Percentiles rank a stretch among this genome's conserved stretches.
Evolutionary conservation across 2,888 invertebrate genomes (phyloP).

Genomic region (Lasius platythorax): DNA sequence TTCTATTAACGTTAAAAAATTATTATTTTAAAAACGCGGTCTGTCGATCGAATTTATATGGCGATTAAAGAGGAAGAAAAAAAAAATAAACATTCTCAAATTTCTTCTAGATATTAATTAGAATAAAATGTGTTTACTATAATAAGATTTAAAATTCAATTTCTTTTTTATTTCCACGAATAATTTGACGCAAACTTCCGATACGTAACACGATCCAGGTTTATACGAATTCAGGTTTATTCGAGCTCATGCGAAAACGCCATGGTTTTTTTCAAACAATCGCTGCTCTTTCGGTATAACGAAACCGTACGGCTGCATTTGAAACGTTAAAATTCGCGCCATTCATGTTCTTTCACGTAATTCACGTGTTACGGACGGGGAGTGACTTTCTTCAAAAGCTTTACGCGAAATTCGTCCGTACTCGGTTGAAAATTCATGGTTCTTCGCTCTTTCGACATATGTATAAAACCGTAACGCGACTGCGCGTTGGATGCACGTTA

Average conservation of each 20-base stretch:
- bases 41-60: not conserved
- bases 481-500: slow-evolving; percentile 9
- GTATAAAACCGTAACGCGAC: not conserved
- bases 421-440: slow-evolving; percentile 18
- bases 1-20: not conserved
- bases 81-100: not conserved
- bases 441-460: not conserved
- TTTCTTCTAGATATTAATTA: not conserved
- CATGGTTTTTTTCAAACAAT: slow-evolving; percentile 44
- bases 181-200: not conserved
- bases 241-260: not conserved
- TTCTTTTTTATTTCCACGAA: not conserved
- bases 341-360: not conserved
- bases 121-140: not conserved
- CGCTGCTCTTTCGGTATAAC: slow-evolving; percentile 31
- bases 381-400: not conserved
- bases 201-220: not conserved
- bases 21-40: not conserved
- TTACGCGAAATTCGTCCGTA: not conserved
- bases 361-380: not conserved
- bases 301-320: slow-evolving; percentile 11
- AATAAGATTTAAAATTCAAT: not conserved
- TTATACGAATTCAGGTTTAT: slow-evolving; percentile 10
- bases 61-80: not conserved
- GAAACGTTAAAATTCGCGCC: slow-evolving; percentile 8